Base-by-base conservation (phyloP, 2,888 invertebrate genomes). In the Sipunculus nudus region DNA sequence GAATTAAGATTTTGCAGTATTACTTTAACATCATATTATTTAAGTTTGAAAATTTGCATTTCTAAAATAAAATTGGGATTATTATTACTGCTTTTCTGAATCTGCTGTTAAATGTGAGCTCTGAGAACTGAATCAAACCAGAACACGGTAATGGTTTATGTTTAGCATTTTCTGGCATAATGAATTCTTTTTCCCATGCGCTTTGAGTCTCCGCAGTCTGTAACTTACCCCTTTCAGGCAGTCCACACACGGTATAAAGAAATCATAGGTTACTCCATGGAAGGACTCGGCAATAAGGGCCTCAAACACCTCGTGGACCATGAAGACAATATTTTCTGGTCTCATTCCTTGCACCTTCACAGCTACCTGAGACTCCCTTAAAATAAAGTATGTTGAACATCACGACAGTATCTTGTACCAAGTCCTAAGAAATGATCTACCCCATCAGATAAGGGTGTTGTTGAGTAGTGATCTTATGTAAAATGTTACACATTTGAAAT, bases 301-400 rank as follows among this genome's bases (percentile, higher is more conserved):
- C 65, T 82, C 82, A 70, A 81, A 78, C 49, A 82, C 80, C 61
- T 83, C 83, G 67, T 83, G 81, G 16, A 83, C 78, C 45, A 82
- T 64, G 66, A 81, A 79, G 28, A 81, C 62, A 47, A 82, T 70
- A 64, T 82, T 83, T 61, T 82, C 82, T 28, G 83, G 83, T 3
- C 77, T 63, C 23, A 78, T 75, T 19, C 82, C 82, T 50, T 78
- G 77, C 16, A 77, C 81, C 38, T 68, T 73, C 3, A 82, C 76
- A 41, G 74, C 56, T 56, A 82, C 68, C 59, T 78, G 73, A 3
- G 71, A 71, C 26, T 72, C 74, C 41, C 78, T 78, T 67, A 28
- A 70, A 68, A 19, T 13, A 10, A 13, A 46, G n/a, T 41, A 41
- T n/a, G n/a, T n/a, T n/a, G n/a, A n/a, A n/a, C n/a, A n/a, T n/a